phyloP scores from a whole-genome alignment of 2,797 vertebrate genomes.

The Lutjanus argentimaculatus region DNA sequence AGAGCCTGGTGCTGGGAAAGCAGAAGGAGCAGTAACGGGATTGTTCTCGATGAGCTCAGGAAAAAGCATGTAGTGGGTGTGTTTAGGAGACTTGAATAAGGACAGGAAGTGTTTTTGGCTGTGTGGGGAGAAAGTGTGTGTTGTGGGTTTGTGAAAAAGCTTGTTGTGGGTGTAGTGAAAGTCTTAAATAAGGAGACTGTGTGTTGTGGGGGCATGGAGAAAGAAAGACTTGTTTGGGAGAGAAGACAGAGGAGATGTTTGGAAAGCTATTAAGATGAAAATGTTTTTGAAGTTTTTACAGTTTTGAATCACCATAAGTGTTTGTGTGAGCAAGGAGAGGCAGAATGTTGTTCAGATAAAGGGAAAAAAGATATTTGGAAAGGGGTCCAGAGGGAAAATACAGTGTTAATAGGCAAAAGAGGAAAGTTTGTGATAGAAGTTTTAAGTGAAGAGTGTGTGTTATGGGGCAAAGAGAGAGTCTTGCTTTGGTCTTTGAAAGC shows the following conservation, averaged over 20 bases:
- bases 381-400: conserved; percentile 5
- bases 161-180: conserved; percentile 48
- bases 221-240: conserved; percentile 24
- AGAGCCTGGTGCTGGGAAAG: neutral
- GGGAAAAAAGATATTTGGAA: neutral
- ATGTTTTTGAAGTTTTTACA: conserved; percentile 17
- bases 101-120: conserved; percentile 61
- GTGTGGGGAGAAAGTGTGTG: conserved; percentile 51
- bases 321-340: neutral
- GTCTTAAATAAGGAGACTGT: conserved; percentile 45
- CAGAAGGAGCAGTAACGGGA: neutral
- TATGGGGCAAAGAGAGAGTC: conserved; percentile 17
- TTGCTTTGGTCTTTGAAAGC: conserved; percentile 39
- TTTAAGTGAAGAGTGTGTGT: conserved; percentile 24
- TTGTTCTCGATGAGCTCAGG: conserved; percentile 28
- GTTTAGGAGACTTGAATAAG: conserved; percentile 25
- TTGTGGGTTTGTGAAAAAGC: conserved; percentile 54
- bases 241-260: neutral
- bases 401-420: conserved; percentile 3
- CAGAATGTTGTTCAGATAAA: neutral
- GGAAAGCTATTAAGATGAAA: conserved; percentile 15
- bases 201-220: conserved; percentile 23
- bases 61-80: conserved; percentile 37
- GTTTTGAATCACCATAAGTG: conserved; percentile 10
- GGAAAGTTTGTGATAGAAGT: conserved; percentile 23